phyloP scores from a whole-genome alignment of 35 echinoderm and acorn worm species.

The Strongylocentrotus purpuratus region DNA sequence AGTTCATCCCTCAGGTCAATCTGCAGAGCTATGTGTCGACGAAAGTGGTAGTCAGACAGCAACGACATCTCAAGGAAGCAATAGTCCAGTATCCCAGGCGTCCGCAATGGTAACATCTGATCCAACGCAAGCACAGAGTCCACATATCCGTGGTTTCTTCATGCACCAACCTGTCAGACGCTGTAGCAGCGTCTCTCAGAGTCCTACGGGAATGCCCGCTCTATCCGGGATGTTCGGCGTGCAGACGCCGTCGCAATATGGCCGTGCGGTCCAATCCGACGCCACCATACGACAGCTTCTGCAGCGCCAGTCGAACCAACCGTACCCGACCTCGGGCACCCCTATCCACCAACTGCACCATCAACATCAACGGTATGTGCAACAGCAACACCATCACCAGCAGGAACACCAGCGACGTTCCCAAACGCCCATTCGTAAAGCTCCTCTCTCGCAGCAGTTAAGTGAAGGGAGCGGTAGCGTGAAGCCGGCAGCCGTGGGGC shows the following conservation, averaged over 20 bases:
- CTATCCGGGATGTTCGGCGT: not conserved
- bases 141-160: not conserved
- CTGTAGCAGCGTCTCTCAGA: not conserved
- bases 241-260: not conserved
- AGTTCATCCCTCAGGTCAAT: not conserved
- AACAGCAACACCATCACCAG: not conserved
- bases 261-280: not conserved
- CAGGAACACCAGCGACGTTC: not conserved
- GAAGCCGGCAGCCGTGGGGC: not conserved
- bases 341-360: not conserved
- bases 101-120: not conserved
- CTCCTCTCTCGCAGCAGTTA: not conserved
- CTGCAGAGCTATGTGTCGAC: not conserved
- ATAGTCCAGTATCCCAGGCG: not conserved
- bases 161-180: not conserved
- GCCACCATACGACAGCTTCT: conserved; percentile 4
- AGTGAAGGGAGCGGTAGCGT: not conserved
- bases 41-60: not conserved
- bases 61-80: not conserved
- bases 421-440: not conserved
- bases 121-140: not conserved
- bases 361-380: not conserved
- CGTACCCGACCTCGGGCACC: not conserved
- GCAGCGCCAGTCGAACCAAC: not conserved
- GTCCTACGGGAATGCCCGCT: not conserved